Evolutionary conservation across 2,113 vertebrate species (phyloP), one percentile per base, ranked within the genome.

Genomic region (Ariopsis seemanni): DNA sequence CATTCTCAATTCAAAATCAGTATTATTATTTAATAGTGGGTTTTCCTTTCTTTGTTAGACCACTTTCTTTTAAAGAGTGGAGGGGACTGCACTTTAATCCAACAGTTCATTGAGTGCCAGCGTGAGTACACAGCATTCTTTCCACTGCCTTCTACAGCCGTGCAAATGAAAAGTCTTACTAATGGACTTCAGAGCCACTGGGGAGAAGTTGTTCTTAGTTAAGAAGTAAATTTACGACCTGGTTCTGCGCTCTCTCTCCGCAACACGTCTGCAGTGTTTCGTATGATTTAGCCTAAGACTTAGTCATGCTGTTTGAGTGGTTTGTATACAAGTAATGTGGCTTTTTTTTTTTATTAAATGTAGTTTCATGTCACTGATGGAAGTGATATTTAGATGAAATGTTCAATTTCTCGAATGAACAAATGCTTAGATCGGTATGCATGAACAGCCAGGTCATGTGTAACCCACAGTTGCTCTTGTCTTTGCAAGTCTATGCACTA

Each of bases 21-120:
- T 91, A 92, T 95, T 96, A 92, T 92, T 89, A 92, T 94, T 92
- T 93, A 91, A 94, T 92, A 93, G 82, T 89, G 94, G 91, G 96
- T 95, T 93, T 97, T 96, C 97, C 94, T 97, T 96, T 96, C 92
- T 96, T 96, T 96, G 93, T 96, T 96, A 98, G 97, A 99, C 95
- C 96, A 96, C 96, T 98, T 97, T 97, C 96, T 97, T 94, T 96
- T 97, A 96, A 97, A 97, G 96, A 98, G 97, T 94, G 97, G 96
- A 95, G 97, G 96, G 96, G 96, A 97, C 96, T 95, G 96, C 91
- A 97, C 97, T 96, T 96, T 97, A 97, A 97, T 97, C 93, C 97
- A 97, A 95, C 97, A 99, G 89, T 97, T 98, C 95, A 97, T 98
- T 96, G 96, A 97, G 90, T 97, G 97, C 96, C 97, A 96, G 95